A percentile compares a stretch with the other conserved stretches of the same genome.
These are phyloP conservation scores for Suncus etruscus DNA, from an alignment of 2,113 vertebrate species.

Conservation along the genomic window DNA sequence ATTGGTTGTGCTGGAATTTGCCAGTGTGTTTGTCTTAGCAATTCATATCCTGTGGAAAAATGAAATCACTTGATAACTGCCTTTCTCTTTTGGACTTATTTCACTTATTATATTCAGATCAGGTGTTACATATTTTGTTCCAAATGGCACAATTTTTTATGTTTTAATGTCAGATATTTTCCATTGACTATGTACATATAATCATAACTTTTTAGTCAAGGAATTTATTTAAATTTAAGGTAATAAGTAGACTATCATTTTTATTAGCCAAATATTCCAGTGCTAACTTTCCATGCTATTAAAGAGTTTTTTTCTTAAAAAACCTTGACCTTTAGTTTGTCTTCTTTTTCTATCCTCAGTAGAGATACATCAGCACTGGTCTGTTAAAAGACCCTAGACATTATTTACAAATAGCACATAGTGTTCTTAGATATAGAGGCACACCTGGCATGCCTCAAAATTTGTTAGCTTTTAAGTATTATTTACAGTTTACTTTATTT, in stretches of 20 bases:
- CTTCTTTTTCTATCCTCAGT: background rate
- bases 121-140: too few species aligned
- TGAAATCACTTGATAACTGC: too few species aligned
- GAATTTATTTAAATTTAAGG: too few species aligned
- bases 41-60: too few species aligned
- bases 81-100: too few species aligned
- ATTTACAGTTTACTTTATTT: conserved; percentile 15
- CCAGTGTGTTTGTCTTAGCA: too few species aligned
- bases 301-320: conserved; percentile 36
- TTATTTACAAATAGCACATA: background rate
- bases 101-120: too few species aligned
- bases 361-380: background rate
- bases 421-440: background rate
- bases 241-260: background rate
- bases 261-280: conserved; percentile 1
- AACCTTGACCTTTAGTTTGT: background rate
- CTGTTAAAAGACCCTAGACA: background rate
- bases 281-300: background rate
- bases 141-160: too few species aligned
- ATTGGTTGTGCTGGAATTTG: too few species aligned
- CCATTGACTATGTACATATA: too few species aligned
- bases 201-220: too few species aligned
- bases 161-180: too few species aligned
- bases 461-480: background rate
- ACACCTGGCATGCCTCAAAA: background rate